These are phyloP conservation scores for Parazoanthus darwini DNA, from an alignment of 92 coral and sea anemone genomes.

Conservation along the genomic window DNA sequence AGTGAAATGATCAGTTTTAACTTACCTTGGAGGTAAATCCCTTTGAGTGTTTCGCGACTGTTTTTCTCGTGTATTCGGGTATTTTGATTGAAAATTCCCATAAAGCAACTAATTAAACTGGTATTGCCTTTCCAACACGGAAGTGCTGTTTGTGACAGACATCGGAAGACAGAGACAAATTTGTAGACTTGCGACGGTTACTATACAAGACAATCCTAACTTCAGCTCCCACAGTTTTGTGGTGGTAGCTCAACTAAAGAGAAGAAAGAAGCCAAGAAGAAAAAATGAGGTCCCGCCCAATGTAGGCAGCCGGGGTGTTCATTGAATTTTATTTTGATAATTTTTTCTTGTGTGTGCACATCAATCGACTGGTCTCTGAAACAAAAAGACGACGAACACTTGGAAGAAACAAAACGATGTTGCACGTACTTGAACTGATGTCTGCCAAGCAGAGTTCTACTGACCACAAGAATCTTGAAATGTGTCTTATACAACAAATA, in stretches of 20 bases:
- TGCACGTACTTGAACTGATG: conserved; percentile 4
- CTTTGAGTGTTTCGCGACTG: too few species aligned
- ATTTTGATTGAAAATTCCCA: neutral
- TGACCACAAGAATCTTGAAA: neutral
- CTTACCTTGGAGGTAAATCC: too few species aligned
- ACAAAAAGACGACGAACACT: neutral
- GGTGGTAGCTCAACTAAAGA: neutral
- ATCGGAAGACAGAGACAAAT: neutral
- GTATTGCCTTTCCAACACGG: neutral
- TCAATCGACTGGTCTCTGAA: neutral
- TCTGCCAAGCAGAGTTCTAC: neutral
- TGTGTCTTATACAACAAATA: neutral
- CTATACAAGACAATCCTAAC: neutral
- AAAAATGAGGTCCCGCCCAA: neutral
- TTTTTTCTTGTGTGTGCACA: conserved; percentile 11
- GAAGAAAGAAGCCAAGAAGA: neutral
- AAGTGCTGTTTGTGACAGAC: neutral
- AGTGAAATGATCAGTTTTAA: too few species aligned
- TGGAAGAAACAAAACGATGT: neutral
- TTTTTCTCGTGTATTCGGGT: neutral
- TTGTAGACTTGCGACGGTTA: neutral
- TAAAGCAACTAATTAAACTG: neutral
- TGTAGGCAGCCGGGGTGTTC: neutral
- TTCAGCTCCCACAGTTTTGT: conserved; percentile 1
- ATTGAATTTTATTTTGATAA: too few species aligned